Evolutionary conservation across 2,113 vertebrate species (phyloP), one percentile per base, ranked within the genome.

Genomic region (Ammodytes dubius): DNA sequence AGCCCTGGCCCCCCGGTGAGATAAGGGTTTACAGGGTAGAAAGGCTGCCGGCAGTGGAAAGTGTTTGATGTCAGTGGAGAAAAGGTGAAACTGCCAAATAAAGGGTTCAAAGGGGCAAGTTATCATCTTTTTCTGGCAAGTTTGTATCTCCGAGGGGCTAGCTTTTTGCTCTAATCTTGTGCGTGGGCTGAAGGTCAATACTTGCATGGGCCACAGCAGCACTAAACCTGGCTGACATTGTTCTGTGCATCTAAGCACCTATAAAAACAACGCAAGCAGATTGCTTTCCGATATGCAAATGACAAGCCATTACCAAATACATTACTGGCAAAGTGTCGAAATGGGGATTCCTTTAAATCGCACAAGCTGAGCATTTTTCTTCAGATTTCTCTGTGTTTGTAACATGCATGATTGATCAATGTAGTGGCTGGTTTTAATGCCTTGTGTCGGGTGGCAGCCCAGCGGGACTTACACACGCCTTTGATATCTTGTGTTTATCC

Each of bases 401-500:
- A 70, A 79, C 86, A 88, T 79, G 67, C 79, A 92, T 90, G 82
- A 93, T 85, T 87, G 85, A 92, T 90, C 72, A 72, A 47, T 49
- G 54, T 80, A 56, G 83, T 70, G 80, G 58, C 81, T 82, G 74
- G 39, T 73, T 56, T 81, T 84, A 77, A 82, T 87, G 88, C 76
- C 79, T 79, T 83, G 84, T 87, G 70, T 73, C 7, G 63, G 70
- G 82, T 88, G 78, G 82, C 17, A 57, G 60, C 87, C 89, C 89
- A 81, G 76, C 15, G 75, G 88, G 86, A 90, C 74, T 76, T 37
- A 50, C 47, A 87, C 87, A 92, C 35, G 63, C 75, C 85, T 92
- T 91, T 87, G 89, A 94, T 91, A 89, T 86, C 83, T 53, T 53
- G 68, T 78, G 78, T 80, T 89, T 84, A 89, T 89, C 81, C 83